Evolutionary conservation across 2,113 vertebrate genomes (phyloP).

Genomic region (Myrmecobius fasciatus): DNA sequence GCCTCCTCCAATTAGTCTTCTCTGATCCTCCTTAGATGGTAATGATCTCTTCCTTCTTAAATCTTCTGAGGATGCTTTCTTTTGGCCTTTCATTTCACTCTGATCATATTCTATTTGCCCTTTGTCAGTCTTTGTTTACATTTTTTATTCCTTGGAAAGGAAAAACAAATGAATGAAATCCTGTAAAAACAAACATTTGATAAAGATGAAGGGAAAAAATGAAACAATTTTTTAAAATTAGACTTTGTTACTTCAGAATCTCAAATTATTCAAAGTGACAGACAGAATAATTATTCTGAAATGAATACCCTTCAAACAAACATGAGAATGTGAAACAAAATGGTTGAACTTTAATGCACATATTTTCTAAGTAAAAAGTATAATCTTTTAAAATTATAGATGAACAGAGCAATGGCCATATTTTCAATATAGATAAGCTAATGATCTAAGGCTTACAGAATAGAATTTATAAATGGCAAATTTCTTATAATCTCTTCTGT

Average conservation of each 20-base stretch:
- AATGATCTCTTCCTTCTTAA: neutral
- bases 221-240: neutral
- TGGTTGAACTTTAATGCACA: neutral
- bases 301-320: neutral
- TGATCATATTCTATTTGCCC: neutral
- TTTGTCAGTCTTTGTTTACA: neutral
- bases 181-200: neutral
- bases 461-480: neutral
- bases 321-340: neutral
- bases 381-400: neutral
- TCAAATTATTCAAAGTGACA: neutral
- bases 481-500: neutral
- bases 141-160: neutral
- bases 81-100: neutral
- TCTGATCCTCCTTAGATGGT: neutral
- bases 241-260: neutral
- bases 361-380: neutral
- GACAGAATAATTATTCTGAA: neutral
- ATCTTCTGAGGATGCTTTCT: neutral
- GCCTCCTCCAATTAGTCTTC: neutral
- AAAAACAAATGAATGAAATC: neutral
- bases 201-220: neutral
- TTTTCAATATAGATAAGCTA: neutral
- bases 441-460: neutral
- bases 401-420: neutral